Percentiles rank a stretch among this genome's conserved stretches.
These are phyloP conservation scores for Papilio gigon DNA, from an alignment of 2,888 invertebrate genomes.

Conservation along the genomic window DNA sequence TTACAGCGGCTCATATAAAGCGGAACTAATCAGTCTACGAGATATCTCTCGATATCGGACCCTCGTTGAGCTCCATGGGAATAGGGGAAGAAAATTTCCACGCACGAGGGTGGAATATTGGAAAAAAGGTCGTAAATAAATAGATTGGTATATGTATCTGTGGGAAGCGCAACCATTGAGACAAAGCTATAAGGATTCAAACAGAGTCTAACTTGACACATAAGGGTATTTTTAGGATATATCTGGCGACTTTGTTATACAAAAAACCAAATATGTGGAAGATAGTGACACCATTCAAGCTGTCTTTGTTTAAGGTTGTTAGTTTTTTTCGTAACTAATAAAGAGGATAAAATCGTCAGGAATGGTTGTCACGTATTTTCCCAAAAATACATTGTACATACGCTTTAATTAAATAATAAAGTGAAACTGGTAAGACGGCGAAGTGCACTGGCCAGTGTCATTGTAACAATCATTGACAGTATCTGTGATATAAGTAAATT, in stretches of 20 bases:
- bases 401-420: not conserved
- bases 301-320: not conserved
- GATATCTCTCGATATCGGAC: constrained; percentile 53
- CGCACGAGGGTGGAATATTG: constrained; percentile 52
- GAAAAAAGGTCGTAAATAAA: constrained; percentile 49
- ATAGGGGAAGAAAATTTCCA: constrained; percentile 51
- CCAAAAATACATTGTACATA: not conserved
- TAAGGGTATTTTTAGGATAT: not conserved
- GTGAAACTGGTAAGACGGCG: not conserved
- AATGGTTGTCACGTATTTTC: too few species aligned
- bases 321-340: not conserved
- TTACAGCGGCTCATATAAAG: constrained; percentile 63
- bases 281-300: not conserved
- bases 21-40: constrained; percentile 68
- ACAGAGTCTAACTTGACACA: not conserved
- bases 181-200: not conserved
- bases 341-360: not conserved
- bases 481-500: not conserved
- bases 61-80: constrained; percentile 49
- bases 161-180: not conserved
- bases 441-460: not conserved
- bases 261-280: not conserved
- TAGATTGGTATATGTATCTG: constrained; percentile 26
- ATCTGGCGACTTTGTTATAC: not conserved
- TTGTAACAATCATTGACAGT: not conserved